Base-by-base conservation (phyloP, 2,113 vertebrate genomes). In the Ailurus styani region DNA sequence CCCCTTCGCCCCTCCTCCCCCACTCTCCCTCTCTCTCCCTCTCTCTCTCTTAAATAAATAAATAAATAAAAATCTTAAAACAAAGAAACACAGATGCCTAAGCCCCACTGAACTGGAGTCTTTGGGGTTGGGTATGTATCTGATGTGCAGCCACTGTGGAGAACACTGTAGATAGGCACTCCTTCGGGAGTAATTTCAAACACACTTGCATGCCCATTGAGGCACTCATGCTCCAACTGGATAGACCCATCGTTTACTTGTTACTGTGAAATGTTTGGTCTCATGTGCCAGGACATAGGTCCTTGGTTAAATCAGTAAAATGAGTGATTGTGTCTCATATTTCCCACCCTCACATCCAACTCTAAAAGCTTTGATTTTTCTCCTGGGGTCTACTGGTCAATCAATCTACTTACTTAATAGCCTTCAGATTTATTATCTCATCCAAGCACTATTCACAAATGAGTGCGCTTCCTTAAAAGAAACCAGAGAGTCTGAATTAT, bases 311-410 rank as follows among this genome's bases (percentile, higher is more conserved):
- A 75, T 68, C 9, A 55, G 14, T 62, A 57, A 86, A 93, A 14
- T 20, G 57, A 70, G 27, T 23, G 15, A 85, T 88, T 88, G 94
- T 55, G 11, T 84, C 9, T 50, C 50, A 62, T 87, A 52, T 81
- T 85, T 45, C 54, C 37, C 0, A 50, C 4, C 34, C 62, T 10
- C 6, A 88, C 4, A n/a, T 52, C 13, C 52, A 89, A 66, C 23
- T 90, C 54, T 89, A 20, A 97, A 91, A 87, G 17, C 34, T 68
- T 93, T 47, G 8, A 21, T 91, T 93, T 95, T 97, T 72, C 64
- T 96, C 73, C 40, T 25, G 29, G 47, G 13, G 27, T 91, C 34
- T 90, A 25, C 27, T 47, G 37, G 73, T 93, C 42, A 68, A 79
- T 93, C 37, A 79, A 82, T 70, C 20, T 57, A 5, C 50, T 78